Evolutionary conservation across 2,888 invertebrate genomes (phyloP).

Genomic region (Phasia obesa): DNA sequence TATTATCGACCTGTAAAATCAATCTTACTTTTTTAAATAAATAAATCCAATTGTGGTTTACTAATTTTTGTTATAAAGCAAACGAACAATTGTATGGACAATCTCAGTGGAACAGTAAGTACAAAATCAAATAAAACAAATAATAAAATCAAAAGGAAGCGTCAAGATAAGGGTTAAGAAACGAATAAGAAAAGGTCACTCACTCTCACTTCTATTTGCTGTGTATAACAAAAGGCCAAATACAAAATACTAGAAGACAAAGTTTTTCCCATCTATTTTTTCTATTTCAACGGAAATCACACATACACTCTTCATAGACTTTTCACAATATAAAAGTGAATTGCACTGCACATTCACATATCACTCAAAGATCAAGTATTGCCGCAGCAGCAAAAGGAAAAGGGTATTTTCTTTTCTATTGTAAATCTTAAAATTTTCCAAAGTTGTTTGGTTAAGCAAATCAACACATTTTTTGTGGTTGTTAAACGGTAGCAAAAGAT

Average conservation of each 20-base stretch:
- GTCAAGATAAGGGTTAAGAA: constrained; percentile 47
- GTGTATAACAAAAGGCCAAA: constrained; percentile 5
- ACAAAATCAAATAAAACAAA: constrained; percentile 19
- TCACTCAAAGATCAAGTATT: constrained; percentile 60
- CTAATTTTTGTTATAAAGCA: constrained; percentile 67
- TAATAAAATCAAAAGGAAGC: constrained; percentile 9
- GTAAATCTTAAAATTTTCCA: constrained; percentile 28
- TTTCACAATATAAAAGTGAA: constrained; percentile 3
- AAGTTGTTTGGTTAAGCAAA: constrained; percentile 47
- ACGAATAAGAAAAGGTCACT: constrained; percentile 44
- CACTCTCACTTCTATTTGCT: background rate
- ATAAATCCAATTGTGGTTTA: constrained; percentile 67
- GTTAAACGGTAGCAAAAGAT: constrained; percentile 16
- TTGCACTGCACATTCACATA: constrained; percentile 29
- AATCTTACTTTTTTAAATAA: constrained; percentile 34
- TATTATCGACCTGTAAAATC: constrained; percentile 52
- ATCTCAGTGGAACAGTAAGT: constrained; percentile 6
- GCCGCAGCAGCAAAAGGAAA: constrained; percentile 17
- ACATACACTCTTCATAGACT: background rate
- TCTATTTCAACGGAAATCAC: constrained; percentile 32
- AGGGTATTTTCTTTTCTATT: constrained; percentile 49
- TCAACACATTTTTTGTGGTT: constrained; percentile 41
- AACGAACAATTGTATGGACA: constrained; percentile 46
- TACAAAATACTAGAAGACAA: constrained; percentile 34
- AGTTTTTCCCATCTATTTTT: constrained; percentile 13